Percentiles rank a stretch among this genome's conserved stretches.
Conservation (phyloP, 2,113 vertebrate genomes). For the Triplophysa siluroides region DNA sequence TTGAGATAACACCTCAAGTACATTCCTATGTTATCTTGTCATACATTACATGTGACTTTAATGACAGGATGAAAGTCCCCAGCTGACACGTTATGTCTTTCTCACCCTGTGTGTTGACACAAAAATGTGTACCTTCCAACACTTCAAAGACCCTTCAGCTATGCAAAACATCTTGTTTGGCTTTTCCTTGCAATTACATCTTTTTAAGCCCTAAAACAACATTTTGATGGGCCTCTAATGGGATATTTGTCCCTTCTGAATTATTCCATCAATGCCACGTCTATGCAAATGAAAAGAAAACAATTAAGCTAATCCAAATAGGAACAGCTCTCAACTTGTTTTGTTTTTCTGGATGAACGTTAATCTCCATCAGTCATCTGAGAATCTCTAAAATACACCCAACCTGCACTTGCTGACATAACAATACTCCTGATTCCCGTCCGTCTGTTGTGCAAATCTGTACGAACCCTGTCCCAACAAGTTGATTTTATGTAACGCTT, state of each 20-base stretch:
- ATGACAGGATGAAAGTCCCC: not conserved
- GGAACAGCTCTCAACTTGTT: not conserved
- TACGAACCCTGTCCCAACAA: not conserved
- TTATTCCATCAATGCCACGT: not conserved
- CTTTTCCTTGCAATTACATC: not conserved
- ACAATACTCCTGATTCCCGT: not conserved
- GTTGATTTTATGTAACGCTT: not conserved
- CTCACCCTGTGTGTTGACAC: not conserved
- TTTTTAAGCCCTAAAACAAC: not conserved
- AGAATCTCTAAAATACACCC: not conserved
- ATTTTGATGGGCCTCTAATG: not conserved
- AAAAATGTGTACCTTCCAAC: not conserved
- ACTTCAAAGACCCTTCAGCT: not conserved
- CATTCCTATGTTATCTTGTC: not conserved
- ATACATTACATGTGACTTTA: not conserved
- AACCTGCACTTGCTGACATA: not conserved
- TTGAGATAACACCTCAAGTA: too few relatives aligned
- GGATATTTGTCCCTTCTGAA: not conserved
- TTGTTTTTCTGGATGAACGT: not conserved
- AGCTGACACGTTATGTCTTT: not conserved
- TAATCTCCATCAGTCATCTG: not conserved
- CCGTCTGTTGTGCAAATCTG: not conserved
- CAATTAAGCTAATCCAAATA: not conserved
- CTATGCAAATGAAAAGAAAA: not conserved
- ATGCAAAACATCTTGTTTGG: not conserved